Base-by-base conservation (phyloP, 2,888 invertebrate genomes). In the Gryllus longicercus region DNA sequence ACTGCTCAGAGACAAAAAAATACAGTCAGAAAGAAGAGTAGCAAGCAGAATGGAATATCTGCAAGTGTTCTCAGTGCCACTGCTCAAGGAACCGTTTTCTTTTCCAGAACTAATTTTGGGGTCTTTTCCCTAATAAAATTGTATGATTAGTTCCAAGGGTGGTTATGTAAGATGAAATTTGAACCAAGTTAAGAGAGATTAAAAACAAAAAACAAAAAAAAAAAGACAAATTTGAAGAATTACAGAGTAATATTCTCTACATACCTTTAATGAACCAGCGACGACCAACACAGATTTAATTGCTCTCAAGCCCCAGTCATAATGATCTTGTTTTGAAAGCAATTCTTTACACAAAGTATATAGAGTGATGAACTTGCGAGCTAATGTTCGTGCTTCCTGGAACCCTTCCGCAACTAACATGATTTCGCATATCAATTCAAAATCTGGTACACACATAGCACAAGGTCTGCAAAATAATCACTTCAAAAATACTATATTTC, bases 391-490 rank as follows among this genome's bases (percentile, higher is more conserved):
- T 0, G 98, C 98, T 84, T 98, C 98, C 86, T 98, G 94, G 86
- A 98, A 98, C 18, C 98, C 98, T 89, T 98, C 98, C 76, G 98
- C 97, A 0, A 98, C 97, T 87, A 98, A 92, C 97, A 98, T 98
- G 84, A 98, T 98, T 90, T 98, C 98, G 87, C 97, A 97, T 85
- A 98, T 98, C 80, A 98, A 87, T 87, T 97, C 98, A 86, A 97
- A 97, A 87, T 98, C 98, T 0, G 98, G 98, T 0, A 98, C 98
- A 0, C 97, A 97, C 98, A 98, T 98, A 75, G 98, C 98, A 87
- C 98, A 98, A 0, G 98, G 98, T 84, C 98, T 93, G 85, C 90
- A 94, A 50, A 63, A 63, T 5, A 63, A 63, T 63, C 8, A n/a
- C n/a, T n/a, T 18, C n/a, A 63, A 18, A 5, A 63, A 63, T 63